phyloP scores from a whole-genome alignment of 2,113 vertebrate species.

The Pedionomus torquatus region DNA sequence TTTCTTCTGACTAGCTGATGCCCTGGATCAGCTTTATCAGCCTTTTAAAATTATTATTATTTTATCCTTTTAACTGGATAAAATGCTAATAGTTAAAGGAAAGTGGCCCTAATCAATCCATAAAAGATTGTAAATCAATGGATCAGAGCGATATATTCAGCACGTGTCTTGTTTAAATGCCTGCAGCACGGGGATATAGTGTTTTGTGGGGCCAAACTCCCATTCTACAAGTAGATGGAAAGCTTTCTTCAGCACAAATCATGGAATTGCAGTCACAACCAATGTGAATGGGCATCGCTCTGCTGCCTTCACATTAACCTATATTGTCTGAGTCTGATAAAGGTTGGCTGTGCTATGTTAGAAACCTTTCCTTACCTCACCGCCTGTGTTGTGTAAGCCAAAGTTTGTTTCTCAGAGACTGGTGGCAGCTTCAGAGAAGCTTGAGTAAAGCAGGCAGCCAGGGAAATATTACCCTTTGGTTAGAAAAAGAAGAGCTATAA shows the following conservation, averaged over 20 bases:
- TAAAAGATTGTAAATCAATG: neutral
- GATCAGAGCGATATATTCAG: neutral
- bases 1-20: neutral
- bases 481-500: neutral
- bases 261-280: neutral
- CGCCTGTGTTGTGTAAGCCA: neutral
- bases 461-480: neutral
- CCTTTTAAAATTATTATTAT: neutral
- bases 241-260: neutral
- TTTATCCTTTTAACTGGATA: neutral
- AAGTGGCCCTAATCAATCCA: neutral
- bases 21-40: neutral
- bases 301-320: neutral
- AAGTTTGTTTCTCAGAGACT: neutral
- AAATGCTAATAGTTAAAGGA: neutral
- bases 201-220: accelerated
- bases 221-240: slow-evolving; percentile 18
- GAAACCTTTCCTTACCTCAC: neutral
- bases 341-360: neutral
- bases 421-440: neutral
- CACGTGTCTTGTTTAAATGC: neutral
- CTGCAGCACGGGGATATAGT: neutral
- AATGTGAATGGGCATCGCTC: neutral
- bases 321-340: neutral
- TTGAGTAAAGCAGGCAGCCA: neutral